Base-by-base conservation (phyloP, 2,113 vertebrate genomes). In the Prunella himalayana region DNA sequence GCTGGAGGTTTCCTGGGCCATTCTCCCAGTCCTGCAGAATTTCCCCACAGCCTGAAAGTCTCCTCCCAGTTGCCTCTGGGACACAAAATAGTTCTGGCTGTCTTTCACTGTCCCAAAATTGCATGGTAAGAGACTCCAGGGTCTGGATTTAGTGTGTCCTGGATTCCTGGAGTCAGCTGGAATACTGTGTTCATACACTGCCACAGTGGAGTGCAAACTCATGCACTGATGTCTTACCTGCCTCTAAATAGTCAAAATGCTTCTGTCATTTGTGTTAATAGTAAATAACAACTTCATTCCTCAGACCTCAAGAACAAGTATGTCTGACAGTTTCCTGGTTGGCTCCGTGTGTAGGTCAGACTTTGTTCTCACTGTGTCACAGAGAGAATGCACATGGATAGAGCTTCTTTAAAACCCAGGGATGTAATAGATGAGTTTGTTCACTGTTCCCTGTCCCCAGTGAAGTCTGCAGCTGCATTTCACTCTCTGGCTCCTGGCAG, bases 121-220 rank as follows among this genome's bases (percentile, higher is more conserved):
- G 28, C 19, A 12, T 10, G 22, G 19, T 16, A 4, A 11, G 81
- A 44, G 37, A 37, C 27, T 57, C 20, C 42, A 37, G 72, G 50
- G 24, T 8, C 68, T 70, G 60, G 15, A 22, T 70, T 49, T 53
- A 51, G 13, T 41, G 41, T 35, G 2, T 54, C 23, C 60, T 66
- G 47, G 20, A 25, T 75, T 63, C 30, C 45, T 57, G 47, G 64
- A 39, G 18, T 70, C 68, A 45, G 5, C 31, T 80, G 83, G 31
- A 78, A 25, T 70, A 13, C 25, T 63, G 44, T 49, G 30, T 68
- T 77, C 1, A 0, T n/a, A 4, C 1, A 0, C 30, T 64, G 44
- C n/a, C 31, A 11, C 12, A 0, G 21, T 28, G 31, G 7, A 28
- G 17, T 51, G 54, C 35, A 10, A 81, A 28, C 31, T 53, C 35